Conservation (phyloP, 1,140 invertebrate genomes). For the Aphidius ervi region DNA sequence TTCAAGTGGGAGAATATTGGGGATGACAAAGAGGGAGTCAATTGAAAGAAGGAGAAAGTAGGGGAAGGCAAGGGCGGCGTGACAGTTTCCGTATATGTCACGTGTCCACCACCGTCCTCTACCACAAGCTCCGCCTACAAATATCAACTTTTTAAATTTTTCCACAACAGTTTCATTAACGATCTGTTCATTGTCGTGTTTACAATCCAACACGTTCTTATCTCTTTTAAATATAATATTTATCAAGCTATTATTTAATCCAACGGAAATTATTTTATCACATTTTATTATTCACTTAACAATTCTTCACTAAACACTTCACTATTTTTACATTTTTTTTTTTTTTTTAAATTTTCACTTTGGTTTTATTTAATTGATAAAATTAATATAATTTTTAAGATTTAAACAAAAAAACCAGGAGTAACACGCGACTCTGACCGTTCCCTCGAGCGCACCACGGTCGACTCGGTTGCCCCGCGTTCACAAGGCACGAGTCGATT, state of each 20-base stretch:
- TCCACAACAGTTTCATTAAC: too few species aligned
- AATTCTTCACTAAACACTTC: neutral
- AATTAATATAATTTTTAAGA: neutral
- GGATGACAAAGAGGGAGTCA: slow-evolving; percentile 1
- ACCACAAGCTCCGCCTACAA: slow-evolving; percentile 45
- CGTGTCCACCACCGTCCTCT: slow-evolving; percentile 48
- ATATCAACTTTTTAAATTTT: slow-evolving; percentile 34
- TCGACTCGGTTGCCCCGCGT: slow-evolving; percentile 25
- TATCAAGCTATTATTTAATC: too few species aligned
- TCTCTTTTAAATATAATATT: too few species aligned
- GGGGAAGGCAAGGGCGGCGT: slow-evolving; percentile 47
- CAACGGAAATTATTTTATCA: neutral
- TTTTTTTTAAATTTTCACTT: slow-evolving; percentile 1
- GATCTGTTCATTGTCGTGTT: too few species aligned
- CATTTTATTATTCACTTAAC: neutral
- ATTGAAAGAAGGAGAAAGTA: slow-evolving; percentile 21
- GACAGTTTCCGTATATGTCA: slow-evolving; percentile 54
- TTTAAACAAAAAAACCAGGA: slow-evolving; percentile 7
- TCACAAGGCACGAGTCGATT: slow-evolving; percentile 24
- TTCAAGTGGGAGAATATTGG: neutral
- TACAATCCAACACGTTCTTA: too few species aligned
- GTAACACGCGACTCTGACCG: slow-evolving; percentile 24
- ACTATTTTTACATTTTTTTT: neutral
- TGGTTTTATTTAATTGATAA: neutral
- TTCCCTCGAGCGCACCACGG: slow-evolving; percentile 28